A percentile compares a stretch with the other conserved stretches of the same genome.
Conservation (phyloP, 2,113 vertebrate genomes). For the Echinops telfairi region DNA sequence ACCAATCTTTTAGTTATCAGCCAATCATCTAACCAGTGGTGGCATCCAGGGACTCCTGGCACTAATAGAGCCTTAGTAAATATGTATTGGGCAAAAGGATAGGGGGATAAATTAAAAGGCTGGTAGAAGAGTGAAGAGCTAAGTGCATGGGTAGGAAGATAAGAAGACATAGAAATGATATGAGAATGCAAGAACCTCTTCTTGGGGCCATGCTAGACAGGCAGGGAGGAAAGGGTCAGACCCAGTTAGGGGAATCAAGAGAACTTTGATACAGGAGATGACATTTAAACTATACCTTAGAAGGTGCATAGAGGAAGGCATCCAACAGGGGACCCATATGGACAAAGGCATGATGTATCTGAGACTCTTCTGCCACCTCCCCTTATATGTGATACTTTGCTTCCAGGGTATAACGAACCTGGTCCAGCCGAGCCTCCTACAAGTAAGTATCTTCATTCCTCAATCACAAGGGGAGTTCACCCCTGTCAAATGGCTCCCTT, state of each 20-base stretch:
- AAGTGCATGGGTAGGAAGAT: neutral
- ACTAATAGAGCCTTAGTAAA: neutral
- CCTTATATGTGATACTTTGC: slow-evolving; percentile 12
- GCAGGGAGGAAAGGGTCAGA: neutral
- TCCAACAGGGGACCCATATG: neutral
- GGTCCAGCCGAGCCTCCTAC: slow-evolving; percentile 55
- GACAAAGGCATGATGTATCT: neutral
- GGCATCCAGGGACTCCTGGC: neutral
- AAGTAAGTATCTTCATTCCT: slow-evolving; percentile 79
- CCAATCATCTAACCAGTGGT: neutral
- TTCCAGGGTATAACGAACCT: slow-evolving; percentile 84
- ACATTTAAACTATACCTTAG: neutral
- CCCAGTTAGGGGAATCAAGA: neutral
- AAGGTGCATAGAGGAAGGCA: neutral
- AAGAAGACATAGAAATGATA: neutral
- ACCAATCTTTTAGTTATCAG: neutral
- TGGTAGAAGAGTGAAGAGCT: neutral
- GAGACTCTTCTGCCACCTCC: neutral
- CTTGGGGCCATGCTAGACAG: neutral
- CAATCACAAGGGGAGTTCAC: neutral
- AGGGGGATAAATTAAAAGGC: neutral
- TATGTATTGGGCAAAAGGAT: too few relatives aligned
- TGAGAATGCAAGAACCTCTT: neutral
- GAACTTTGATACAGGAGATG: neutral
- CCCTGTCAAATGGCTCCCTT: neutral